Base-by-base conservation (phyloP, 2,797 vertebrate genomes). In the Microhierax caerulescens region DNA sequence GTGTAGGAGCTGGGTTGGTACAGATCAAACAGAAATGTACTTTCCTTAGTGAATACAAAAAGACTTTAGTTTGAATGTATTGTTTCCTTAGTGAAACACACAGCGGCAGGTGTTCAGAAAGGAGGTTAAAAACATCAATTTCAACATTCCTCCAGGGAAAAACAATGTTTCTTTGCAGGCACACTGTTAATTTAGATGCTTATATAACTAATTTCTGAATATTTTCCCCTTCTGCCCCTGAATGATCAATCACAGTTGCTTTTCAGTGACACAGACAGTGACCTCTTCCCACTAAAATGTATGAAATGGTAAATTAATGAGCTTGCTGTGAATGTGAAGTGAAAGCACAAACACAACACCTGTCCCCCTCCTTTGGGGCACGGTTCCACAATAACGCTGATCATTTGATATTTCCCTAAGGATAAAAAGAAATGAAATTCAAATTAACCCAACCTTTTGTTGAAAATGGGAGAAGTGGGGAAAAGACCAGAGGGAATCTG, bases 341-440 rank as follows among this genome's bases (percentile, higher is more conserved):
- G 30, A 74, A 77, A 93, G n/a, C 37, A 53, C 90, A 47, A 84
- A 48, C 76, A 19, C 69, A 75, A 2, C 94, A 88, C 88, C 90
- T 93, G 94, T 41, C 64, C 82, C 91, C 72, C 79, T 93, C 88
- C 94, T 80, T 10, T 11, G 91, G 87, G 93, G 60, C 68, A 54
- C 16, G 1, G 69, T 10, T 80, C 74, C 82, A 76, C 70, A 53
- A 19, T 4, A 53, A 84, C 3, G 0, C 7, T 2, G 7, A 88
- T 60, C n/a, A 21, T 63, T 17, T 8, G 84, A 7, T 69, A 93
- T 95, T 93, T 94, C 94, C 94, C 94, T 24, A 27, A 13, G 93
- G 96, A 90, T 36, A 30, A 65, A 95, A 92, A 77, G 90, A 82
- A 32, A 91, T 94, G 93, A 91, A 95, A 96, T 93, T 94, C 94